A percentile compares a stretch with the other conserved stretches of the same genome.
Evolutionary conservation across 1,140 invertebrate genomes (phyloP).

Genomic region (Leucophenga varia): DNA sequence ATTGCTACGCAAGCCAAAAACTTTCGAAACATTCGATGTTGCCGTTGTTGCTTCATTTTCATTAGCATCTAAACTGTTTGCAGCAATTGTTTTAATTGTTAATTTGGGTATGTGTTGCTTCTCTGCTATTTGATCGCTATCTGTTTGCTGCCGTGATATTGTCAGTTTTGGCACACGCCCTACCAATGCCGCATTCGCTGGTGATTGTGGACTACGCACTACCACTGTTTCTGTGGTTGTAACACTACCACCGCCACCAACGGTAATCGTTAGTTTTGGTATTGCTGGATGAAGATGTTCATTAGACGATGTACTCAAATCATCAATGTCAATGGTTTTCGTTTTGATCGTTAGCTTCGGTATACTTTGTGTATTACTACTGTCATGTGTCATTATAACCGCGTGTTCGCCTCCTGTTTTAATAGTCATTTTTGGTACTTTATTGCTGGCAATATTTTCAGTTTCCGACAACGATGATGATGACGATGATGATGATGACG

Average conservation of each 20-base stretch:
- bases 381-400: conserved; percentile 47
- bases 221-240: conserved; percentile 10
- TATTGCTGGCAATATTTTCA: conserved; percentile 5
- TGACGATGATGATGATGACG: conserved; percentile 1
- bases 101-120: conserved; percentile 13
- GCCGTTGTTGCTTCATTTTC: no score
- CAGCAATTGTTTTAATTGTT: conserved; percentile 19
- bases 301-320: conserved; percentile 6
- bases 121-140: background rate
- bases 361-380: conserved; percentile 39
- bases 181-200: background rate
- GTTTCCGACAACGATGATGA: conserved; percentile 4
- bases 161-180: conserved; percentile 38
- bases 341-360: conserved; percentile 45
- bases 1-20: no score
- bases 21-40: no score
- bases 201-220: conserved; percentile 2
- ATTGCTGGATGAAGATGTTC: no score
- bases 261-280: conserved; percentile 17
- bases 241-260: conserved; percentile 4
- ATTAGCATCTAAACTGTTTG: no score
- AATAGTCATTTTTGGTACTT: conserved; percentile 50
- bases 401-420: conserved; percentile 39
- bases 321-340: conserved; percentile 32
- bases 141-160: conserved; percentile 29